Evolutionary conservation across 2,113 vertebrate species (phyloP), one percentile per base, ranked within the genome.

Genomic region (Calonectris borealis): DNA sequence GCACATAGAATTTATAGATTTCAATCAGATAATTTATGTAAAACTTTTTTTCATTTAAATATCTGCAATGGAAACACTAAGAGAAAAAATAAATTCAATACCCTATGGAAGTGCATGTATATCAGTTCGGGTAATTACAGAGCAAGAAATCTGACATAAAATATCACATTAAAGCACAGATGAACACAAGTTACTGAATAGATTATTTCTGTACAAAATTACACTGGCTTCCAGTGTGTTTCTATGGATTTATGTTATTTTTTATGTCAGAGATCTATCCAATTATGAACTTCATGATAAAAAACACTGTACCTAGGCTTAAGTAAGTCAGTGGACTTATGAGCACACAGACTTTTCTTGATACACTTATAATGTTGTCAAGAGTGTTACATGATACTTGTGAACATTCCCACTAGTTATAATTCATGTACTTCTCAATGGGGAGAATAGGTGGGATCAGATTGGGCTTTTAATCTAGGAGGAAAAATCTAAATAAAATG

Each of bases 71-170:
- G 13, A 81, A 84, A 1, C 14, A 52, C 3, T 75, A 49, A 49
- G 22, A 85, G 15, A 87, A 83, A 70, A 79, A 29, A n/a, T 11
- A 16, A 31, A 65, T 31, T 17, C 18, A 36, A 71, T 64, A 38
- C 2, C 8, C 1, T 26, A 13, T 34, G 3, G 24, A 88, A 58
- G 3, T 42, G 7, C 20, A n/a, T 2, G 9, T 5, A 18, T 64
- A 32, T 34, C 5, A 54, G 18, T 83, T 77, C 22, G 27, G 11
- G 12, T 27, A 75, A 52, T 71, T 51, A n/a, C 9, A 71, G 38
- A 64, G 6, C 24, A 87, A 84, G 25, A 84, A 42, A 1, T 38
- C 13, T 40, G 46, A 54, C 7, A n/a, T 29, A 26, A 87, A 77
- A 62, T 44, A 38, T 24, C 6, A 40, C 27, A 62, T 36, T 21